These are phyloP conservation scores for Podarcis cretensis DNA, from an alignment of 2,113 vertebrate genomes.

Conservation along the genomic window DNA sequence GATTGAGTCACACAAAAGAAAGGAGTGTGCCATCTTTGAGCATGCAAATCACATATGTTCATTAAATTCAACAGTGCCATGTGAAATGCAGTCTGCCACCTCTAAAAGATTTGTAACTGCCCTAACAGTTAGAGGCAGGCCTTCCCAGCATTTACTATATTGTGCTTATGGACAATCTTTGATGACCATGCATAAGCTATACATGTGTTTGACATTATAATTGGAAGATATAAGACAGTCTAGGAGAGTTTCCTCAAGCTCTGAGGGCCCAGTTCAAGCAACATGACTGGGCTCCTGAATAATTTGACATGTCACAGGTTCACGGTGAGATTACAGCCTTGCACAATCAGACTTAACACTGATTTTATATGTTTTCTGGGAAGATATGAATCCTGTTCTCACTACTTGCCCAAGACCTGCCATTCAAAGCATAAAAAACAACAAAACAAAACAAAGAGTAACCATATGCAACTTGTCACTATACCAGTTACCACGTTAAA, in stretches of 20 bases:
- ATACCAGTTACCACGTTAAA: too few relatives aligned
- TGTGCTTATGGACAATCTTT: not conserved
- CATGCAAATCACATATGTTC: constrained; percentile 74
- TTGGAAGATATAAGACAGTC: not conserved
- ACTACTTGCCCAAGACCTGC: not conserved
- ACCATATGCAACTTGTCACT: not conserved
- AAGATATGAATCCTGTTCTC: not conserved
- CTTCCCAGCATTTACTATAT: constrained; percentile 16
- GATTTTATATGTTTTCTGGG: not conserved
- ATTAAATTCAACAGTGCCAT: constrained; percentile 70
- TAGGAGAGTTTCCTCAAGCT: not conserved
- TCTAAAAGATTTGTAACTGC: constrained; percentile 62
- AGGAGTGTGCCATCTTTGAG: constrained; percentile 69
- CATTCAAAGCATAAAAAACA: not conserved
- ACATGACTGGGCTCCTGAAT: not conserved
- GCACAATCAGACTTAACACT: not conserved
- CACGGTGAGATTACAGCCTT: not conserved
- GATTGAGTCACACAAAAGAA: constrained; percentile 67
- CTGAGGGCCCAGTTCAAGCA: not conserved
- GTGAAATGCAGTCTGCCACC: constrained; percentile 69
- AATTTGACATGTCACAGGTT: not conserved
- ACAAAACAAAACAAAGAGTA: not conserved
- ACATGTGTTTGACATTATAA: not conserved
- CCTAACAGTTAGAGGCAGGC: constrained; percentile 58
- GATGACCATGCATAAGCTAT: not conserved